Evolutionary conservation across 2,113 vertebrate species (phyloP).

Genomic region (Sceloporus undulatus): DNA sequence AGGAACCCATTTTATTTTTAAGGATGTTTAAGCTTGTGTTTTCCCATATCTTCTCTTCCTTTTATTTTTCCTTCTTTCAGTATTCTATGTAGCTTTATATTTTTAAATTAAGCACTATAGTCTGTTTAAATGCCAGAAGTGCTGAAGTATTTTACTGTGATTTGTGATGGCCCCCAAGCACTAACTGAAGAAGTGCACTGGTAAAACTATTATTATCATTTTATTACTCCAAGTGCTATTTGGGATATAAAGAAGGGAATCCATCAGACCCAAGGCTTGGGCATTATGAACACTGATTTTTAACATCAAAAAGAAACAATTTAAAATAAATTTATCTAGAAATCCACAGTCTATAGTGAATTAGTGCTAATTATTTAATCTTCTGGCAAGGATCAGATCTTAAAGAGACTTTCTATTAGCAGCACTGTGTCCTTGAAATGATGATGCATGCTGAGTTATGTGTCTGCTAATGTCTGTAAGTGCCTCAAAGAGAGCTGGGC

Average conservation of each 20-base stretch:
- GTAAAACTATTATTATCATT: not conserved
- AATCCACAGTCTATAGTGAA: conserved; percentile 27
- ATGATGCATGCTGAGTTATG: conserved; percentile 45
- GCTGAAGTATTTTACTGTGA: not conserved
- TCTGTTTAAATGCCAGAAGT: not conserved
- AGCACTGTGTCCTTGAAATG: conserved; percentile 5
- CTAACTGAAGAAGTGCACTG: not conserved
- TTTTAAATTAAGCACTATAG: not conserved
- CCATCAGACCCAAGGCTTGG: not conserved
- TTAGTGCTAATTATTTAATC: conserved; percentile 36
- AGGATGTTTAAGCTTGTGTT: not conserved
- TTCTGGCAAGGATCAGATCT: conserved; percentile 42
- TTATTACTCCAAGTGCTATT: not conserved
- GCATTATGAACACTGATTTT: not conserved
- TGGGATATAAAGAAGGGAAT: not conserved
- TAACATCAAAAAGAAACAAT: not conserved
- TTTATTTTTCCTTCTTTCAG: not conserved
- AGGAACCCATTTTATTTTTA: not conserved
- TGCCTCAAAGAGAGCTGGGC: conserved; percentile 43
- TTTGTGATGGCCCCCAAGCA: not conserved
- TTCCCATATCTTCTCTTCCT: not conserved
- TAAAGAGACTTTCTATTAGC: conserved; percentile 46
- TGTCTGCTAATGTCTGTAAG: conserved; percentile 41
- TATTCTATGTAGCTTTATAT: not conserved
- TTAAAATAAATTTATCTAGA: conserved; percentile 13